Base-by-base conservation (phyloP, 2,797 vertebrate species). In the Sebastes aleutianus region DNA sequence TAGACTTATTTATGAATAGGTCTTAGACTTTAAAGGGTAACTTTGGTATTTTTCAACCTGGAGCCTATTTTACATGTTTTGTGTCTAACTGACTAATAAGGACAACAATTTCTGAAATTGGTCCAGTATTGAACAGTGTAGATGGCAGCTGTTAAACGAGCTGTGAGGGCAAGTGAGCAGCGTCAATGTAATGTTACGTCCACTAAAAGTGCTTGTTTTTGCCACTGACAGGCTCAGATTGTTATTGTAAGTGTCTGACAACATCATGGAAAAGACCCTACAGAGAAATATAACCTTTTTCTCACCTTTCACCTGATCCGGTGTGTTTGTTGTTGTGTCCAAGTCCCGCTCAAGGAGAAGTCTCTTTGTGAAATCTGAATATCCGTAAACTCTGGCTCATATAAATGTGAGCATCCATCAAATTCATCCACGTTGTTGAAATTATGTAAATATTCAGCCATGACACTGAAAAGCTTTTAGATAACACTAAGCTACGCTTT, bases 1-100 rank as follows among this genome's bases (percentile, higher is more conserved):
- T 20, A 39, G 64, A 68, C 26, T 47, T 83, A 59, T 80, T 83
- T 77, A 68, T 67, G 69, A 82, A 73, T 32, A 31, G 27, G 62
- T 73, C 47, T 79, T 39, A 32, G 70, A 67, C 69, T 80, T 78
- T 34, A 39, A 88, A 20, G 47, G 47, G 47, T 50, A 50, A 50
- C 16, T 50, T 20, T 47, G 18, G 47, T 50, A 50, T 20, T 50
- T 50, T 50, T 50, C 47, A 50, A 50, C 47, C 18, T 50, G 18
- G 47, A 50, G 16, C 47, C 3, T 18, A 50, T 50, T 50, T 20
- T 20, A 20, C 3, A 20, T 50, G 16, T 50, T 50, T 50, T 50
- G 47, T 8, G 47, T 50, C 18, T 4, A 20, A 50, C 18, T 50
- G 47, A 50, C 47, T 50, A 50, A 50, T 50, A 20, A 20, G 18